These are phyloP conservation scores for Pammene fasciana DNA, from an alignment of 2,888 invertebrate species.

Conservation along the genomic window DNA sequence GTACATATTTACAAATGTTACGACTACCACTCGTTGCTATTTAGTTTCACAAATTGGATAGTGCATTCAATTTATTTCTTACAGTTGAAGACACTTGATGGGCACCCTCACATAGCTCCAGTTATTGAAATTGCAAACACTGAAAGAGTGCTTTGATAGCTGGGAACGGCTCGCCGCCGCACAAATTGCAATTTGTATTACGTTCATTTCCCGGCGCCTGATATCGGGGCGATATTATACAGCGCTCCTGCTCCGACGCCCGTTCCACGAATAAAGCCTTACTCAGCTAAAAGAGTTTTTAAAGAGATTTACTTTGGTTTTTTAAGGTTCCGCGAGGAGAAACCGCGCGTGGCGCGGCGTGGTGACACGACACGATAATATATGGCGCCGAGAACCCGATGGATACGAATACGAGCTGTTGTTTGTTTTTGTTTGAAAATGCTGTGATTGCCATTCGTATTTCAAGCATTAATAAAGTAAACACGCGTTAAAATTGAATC, in stretches of 20 bases:
- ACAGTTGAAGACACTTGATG: constrained; percentile 30
- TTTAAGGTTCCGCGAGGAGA: constrained; percentile 36
- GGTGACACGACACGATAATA: constrained; percentile 31
- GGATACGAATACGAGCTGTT: constrained; percentile 22
- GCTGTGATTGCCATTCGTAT: constrained; percentile 14
- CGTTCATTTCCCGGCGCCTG: constrained; percentile 49
- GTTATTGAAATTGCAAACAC: constrained; percentile 55
- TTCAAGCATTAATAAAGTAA: background rate
- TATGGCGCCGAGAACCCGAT: constrained; percentile 28
- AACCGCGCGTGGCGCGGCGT: constrained; percentile 16
- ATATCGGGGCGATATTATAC: constrained; percentile 40
- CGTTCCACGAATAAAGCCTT: constrained; percentile 39
- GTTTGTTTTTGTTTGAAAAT: constrained; percentile 20
- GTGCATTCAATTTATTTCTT: constrained; percentile 33
- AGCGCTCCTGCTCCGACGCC: constrained; percentile 33
- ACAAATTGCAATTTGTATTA: constrained; percentile 56
- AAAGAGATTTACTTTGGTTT: constrained; percentile 42
- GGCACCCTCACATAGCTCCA: constrained; percentile 41
- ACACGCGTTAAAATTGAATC: constrained; percentile 27
- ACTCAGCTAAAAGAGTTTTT: constrained; percentile 41
- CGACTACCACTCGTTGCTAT: background rate
- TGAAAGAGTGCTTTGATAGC: constrained; percentile 54
- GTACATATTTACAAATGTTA: too few species aligned
- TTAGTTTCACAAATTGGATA: constrained; percentile 15
- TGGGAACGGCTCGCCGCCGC: constrained; percentile 45